phyloP scores from a whole-genome alignment of 2,888 invertebrate genomes.

The Acleris laterana region DNA sequence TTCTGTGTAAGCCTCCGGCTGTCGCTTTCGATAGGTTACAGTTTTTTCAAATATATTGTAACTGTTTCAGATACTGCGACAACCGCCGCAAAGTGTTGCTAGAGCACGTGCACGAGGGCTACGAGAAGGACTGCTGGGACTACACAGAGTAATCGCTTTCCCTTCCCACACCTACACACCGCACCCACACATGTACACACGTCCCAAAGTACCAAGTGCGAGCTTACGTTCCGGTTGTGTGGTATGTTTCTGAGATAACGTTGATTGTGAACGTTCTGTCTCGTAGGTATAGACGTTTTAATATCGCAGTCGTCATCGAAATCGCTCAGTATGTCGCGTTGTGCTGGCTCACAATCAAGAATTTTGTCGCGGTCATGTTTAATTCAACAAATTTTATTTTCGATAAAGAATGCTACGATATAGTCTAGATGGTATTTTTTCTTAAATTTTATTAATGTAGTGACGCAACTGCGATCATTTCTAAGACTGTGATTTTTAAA shows the following conservation, averaged over 20 bases:
- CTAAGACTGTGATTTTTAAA: slow-evolving; percentile 2
- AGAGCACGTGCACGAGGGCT: slow-evolving; percentile 99
- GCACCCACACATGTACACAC: slow-evolving; percentile 46
- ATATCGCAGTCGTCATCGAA: slow-evolving; percentile 1
- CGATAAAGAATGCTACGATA: too few species aligned
- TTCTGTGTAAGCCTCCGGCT: too few species aligned
- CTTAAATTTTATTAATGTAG: too few species aligned
- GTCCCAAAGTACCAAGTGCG: slow-evolving; percentile 14
- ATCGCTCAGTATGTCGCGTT: background rate
- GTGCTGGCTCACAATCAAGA: background rate
- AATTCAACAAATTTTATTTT: too few species aligned
- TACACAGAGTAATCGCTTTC: slow-evolving; percentile 90
- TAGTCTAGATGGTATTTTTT: too few species aligned
- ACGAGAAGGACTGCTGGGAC: slow-evolving; percentile 99
- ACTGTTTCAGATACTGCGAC: slow-evolving; percentile 95
- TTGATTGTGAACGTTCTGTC: background rate
- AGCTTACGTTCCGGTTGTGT: background rate
- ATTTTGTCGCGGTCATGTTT: background rate
- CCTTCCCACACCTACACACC: slow-evolving; percentile 41
- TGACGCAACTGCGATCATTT: background rate
- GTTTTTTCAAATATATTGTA: background rate
- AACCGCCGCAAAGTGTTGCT: slow-evolving; percentile 97
- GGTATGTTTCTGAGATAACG: background rate
- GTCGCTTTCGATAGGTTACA: too few species aligned
- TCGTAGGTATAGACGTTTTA: background rate